Evolutionary conservation across 2,888 invertebrate genomes (phyloP), one percentile per base, ranked within the genome.

Genomic region (Bhutanitis thaidina): DNA sequence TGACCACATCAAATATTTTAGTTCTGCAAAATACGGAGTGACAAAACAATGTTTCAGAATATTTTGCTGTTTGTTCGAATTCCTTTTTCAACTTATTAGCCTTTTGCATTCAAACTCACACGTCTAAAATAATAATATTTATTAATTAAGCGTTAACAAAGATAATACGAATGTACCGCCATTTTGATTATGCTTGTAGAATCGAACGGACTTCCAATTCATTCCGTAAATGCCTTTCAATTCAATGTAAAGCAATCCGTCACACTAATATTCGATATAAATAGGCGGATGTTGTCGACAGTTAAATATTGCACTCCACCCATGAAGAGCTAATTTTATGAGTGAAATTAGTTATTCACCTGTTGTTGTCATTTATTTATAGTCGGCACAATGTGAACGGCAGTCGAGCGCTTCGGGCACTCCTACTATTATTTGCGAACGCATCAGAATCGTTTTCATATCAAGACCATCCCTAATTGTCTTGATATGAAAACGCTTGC

Each of bases 261-360:
- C 69, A 76, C 69, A 69, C 71, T 64, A 65, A 74, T 74, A 74
- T 73, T 70, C 67, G 64, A 72, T 71, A 72, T 73, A 72, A 73
- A 77, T 72, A 74, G 68, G 69, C 87, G 85, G 85, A 84, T 83
- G 78, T 78, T 74, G 77, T 63, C 70, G 72, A 79, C 78, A 72
- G 75, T 79, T 83, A 83, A 80, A 86, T 85, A 87, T 83, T 82
- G 79, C 80, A 80, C 85, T 82, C 78, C 87, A 82, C 85, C 88
- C 86, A 86, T 81, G 76, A 71, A 78, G 72, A 80, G 80, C 81
- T 88, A 83, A 84, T 84, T 83, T 87, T 87, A 86, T 85, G 77
- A 85, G 83, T 82, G 81, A 88, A 89, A 89, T 88, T 86, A 88
- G 84, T 86, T 80, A 85, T 86, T 88, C 86, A 89, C 88, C 88